These are phyloP conservation scores for Leucophenga varia DNA, from an alignment of 1,140 invertebrate genomes.

Conservation along the genomic window DNA sequence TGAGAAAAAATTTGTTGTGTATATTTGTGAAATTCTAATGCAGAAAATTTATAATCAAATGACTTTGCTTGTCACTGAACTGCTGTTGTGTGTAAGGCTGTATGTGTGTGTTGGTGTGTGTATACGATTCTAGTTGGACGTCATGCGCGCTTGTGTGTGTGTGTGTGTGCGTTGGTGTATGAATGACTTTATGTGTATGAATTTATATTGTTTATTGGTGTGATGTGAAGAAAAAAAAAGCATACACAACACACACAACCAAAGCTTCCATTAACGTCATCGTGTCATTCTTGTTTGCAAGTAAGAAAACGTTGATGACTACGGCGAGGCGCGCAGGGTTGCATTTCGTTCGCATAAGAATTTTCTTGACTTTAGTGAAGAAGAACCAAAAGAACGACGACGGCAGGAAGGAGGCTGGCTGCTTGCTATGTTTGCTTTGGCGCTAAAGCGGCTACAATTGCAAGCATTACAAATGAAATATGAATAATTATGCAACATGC, in stretches of 20 bases:
- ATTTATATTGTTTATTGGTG: conserved; percentile 7
- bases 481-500: conserved; percentile 6
- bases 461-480: background rate
- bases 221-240: conserved; percentile 21
- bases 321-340: conserved; percentile 34
- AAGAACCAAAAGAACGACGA: background rate
- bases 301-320: conserved; percentile 4
- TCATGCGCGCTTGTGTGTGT: conserved; percentile 19
- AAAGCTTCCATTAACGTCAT: conserved; percentile 53
- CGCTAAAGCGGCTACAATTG: background rate
- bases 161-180: conserved; percentile 15
- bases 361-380: conserved; percentile 1
- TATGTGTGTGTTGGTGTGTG: conserved; percentile 20
- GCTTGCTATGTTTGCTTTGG: background rate
- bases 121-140: no score
- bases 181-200: background rate
- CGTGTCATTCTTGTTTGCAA: conserved; percentile 53
- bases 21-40: conserved; percentile 49
- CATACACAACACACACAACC: conserved; percentile 25
- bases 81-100: no score
- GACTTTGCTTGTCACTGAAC: conserved; percentile 24
- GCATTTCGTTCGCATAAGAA: conserved; percentile 32
- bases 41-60: conserved; percentile 42
- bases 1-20: conserved; percentile 32
- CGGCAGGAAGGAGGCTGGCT: background rate